Evolutionary conservation across 1,140 invertebrate genomes (phyloP), one percentile per base, ranked within the genome.

Genomic region (Coptotermes formosanus): DNA sequence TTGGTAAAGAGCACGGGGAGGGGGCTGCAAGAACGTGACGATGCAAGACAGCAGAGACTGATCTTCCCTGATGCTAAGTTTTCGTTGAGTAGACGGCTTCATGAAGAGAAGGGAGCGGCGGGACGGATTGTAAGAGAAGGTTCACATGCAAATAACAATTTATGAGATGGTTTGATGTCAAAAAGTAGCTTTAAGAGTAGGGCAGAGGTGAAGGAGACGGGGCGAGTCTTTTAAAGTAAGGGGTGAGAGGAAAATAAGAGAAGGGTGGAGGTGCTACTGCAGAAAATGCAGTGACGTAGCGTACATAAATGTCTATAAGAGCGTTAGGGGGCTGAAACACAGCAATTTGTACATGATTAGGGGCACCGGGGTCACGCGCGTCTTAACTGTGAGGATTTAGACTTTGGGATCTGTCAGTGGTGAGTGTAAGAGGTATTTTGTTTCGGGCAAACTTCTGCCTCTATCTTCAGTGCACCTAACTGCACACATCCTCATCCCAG

Each of bases 141-240:
- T 75, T 75, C 25, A 75, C 4, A 75, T 75, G 64, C 64, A 75
- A 75, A 75, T 75, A 75, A n/a, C 64, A 21, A n/a, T 75, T 75
- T 75, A 75, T 75, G 64, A 75, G 64, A 75, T 75, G 64, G 64
- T 30, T 75, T 75, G 64, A 75, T 75, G 64, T 75, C 25, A 64
- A 8, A 69, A 69, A 75, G 3, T 30, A 75, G 64, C 64, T 75
- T 6, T 25, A 75, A 14, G 64, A 2, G 64, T 75, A 30, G 9
- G 11, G 11, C 25, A 75, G 64, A 30, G 64, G n/a, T 75, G 59
- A 64, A 64, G 3, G 64, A n/a, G n/a, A 0, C n/a, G 7, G 25
- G 59, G n/a, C 30, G 25, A 75, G n/a, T 75, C 14, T 30, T 75
- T 30, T 8, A 75, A 75, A 25, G n/a, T 3, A 30, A n/a, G 64